Base-by-base conservation (phyloP, 2,797 vertebrate genomes). In the Smutsia temminckii region DNA sequence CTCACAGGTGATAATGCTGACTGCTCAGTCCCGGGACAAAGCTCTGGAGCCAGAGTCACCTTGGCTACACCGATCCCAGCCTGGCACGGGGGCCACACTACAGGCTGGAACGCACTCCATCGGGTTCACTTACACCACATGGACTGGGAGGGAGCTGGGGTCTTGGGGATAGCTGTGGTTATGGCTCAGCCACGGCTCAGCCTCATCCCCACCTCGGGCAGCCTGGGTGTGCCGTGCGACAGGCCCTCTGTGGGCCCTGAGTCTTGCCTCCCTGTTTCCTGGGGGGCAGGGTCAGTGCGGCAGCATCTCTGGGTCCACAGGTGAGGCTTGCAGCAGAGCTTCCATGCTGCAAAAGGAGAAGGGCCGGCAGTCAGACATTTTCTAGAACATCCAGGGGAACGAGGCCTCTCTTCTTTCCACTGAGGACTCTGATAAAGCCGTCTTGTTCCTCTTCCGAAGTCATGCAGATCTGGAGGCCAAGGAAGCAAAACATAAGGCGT, bases 351-450 rank as follows among this genome's bases (percentile, higher is more conserved):
- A 85, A 94, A 66, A 64, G 92, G 90, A 13, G 20, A 91, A 74
- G 93, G 94, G 34, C 29, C 69, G 18, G 64, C 79, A 97, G 98
- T 99, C 99, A 99, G 98, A 99, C 98, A 96, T 99, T 99, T 97
- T 99, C 99, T 93, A 99, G 98, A 93, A 99, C 97, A 0, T 99
- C 99, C 37, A 98, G 98, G 55, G 99, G 99, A 81, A 99, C 99
- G 1, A 99, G 99, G 93, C 99, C 99, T 98, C 98, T 99, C 98
- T 99, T 99, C 98, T 99, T 99, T 78, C 99, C 99, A 1, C 99
- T 99, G 95, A 98, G 98, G 95, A 99, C 99, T 97, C 98, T 98
- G 98, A 99, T 99, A 98, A 99, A 99, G 97, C 99, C 99, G 0
- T 99, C 98, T 0, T 93, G 98, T 92, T 99, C 99, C 20, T 98